Conservation (phyloP, 2,113 vertebrate genomes). For the Otocyon megalotis region DNA sequence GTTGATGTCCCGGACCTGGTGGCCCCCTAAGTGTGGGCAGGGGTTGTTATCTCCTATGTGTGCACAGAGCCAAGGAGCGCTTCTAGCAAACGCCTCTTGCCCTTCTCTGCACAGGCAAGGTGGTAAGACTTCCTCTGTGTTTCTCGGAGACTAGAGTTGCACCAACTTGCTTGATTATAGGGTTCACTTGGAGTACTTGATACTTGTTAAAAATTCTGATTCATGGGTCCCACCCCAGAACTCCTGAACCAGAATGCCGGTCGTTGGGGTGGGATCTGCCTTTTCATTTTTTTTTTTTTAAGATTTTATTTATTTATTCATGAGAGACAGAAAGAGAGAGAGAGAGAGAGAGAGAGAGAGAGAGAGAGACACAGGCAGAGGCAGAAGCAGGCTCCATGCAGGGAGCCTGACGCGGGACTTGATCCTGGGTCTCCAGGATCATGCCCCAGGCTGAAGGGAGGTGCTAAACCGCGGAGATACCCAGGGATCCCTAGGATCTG, state of each 20-base stretch:
- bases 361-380: too few species aligned
- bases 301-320: too few species aligned
- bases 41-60: not conserved
- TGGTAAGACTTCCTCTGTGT: not conserved
- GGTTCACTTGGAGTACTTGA: not conserved
- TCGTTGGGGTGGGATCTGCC: not conserved
- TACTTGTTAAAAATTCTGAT: not conserved
- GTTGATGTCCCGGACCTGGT: not conserved
- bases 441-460: too few species aligned
- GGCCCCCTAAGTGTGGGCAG: not conserved
- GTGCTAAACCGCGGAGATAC: too few species aligned
- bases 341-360: too few species aligned
- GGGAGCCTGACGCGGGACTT: too few species aligned
- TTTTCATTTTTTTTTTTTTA: not conserved
- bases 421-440: too few species aligned
- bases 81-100: not conserved
- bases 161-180: not conserved
- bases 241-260: not conserved
- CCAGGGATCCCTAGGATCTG: not conserved
- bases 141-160: slow-evolving; percentile 17
- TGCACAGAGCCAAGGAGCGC: not conserved
- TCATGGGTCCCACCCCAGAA: not conserved
- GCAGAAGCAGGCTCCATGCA: too few species aligned
- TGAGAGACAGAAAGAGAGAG: too few species aligned
- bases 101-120: not conserved